Evolutionary conservation across 2,113 vertebrate species (phyloP), one percentile per base, ranked within the genome.

Genomic region (Leucoraja erinaceus): DNA sequence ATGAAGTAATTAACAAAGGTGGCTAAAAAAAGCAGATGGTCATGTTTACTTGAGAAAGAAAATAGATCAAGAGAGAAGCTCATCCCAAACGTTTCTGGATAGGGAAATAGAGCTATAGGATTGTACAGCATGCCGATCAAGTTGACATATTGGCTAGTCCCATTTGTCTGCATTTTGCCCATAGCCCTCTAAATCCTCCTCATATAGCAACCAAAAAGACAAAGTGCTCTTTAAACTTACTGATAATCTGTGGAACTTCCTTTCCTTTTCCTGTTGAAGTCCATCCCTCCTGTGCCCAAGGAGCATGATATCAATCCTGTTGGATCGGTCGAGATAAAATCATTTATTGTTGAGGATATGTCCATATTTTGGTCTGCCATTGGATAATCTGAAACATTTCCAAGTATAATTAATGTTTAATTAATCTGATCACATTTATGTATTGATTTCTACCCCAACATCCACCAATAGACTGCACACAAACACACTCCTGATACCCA

Each of bases 341-440:
- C 98, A 94, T 97, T 99, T 96, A 99, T 99, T 25, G 99, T 99
- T 94, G 99, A 99, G 94, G 98, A 98, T 96, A 99, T 99, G 96
- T 99, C 99, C 99, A 99, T 99, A 96, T 98, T 98, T 97, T 99
- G 99, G 97, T 99, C 99, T 95, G 99, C 99, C 99, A 99, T 99
- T 97, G 98, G 97, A 96, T 97, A 96, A 96, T 97, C 98, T 99
- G 93, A 33, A 77, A 93, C 38, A 83, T 78, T 28, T 28, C 10
- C 16, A 59, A 76, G 74, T 31, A 72, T 12, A 91, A 74, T 47
- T 72, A 25, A 54, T 14, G 31, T 33, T n/a, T 31, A 88, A 38
- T 25, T 91, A 22, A 72, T 12, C 31, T 10, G 7, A 8, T 38
- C 16, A 70, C 14, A 33, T 28, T 38, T 72, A 20, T 90, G 88